Evolutionary conservation across 2,113 vertebrate species (phyloP), one percentile per base, ranked within the genome.

Genomic region (Polypterus bichir): DNA sequence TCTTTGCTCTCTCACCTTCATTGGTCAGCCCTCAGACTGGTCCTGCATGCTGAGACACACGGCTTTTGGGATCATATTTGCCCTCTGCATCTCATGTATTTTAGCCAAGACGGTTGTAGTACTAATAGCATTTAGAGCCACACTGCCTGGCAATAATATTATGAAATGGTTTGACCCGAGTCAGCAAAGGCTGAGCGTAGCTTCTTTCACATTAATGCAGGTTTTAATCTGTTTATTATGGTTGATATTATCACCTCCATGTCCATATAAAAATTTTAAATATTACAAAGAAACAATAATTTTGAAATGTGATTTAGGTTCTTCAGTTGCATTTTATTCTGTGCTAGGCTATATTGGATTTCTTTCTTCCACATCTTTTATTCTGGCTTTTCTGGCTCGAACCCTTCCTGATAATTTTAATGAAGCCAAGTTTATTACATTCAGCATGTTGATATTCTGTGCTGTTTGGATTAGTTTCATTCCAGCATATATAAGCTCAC

Each of bases 341-440:
- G 59, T 60, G 8, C 27, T 60, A 49, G 59, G 59, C 9, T 60
- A 60, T 60, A 58, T 58, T 44, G 56, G 56, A 58, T 44, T 58
- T 7, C 27, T 58, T 7, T 58, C 56, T 58, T 5, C 27, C 56
- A 44, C 44, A 45, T 58, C 27, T 45, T 58, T 58, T 44, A 8
- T 58, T n/a, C 27, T 58, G 5, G 56, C 56, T 44, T 58, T 58
- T 44, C 56, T 58, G 6, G 56, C 56, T 44, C n/a, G 56, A 7
- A 58, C 44, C 3, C 56, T 58, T 5, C 56, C 56, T 11, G 56
- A 58, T 44, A 58, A 58, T 45, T 58, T 58, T 44, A 58, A 58
- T 45, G 56, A 58, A 44, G 56, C 56, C n/a, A 58, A 58, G 46
- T 58, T 44, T 7, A 58, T 58, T 6, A 58, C 56, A 46, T 58